phyloP scores from a whole-genome alignment of 1,140 invertebrate genomes.

The Drosophila leontia region DNA sequence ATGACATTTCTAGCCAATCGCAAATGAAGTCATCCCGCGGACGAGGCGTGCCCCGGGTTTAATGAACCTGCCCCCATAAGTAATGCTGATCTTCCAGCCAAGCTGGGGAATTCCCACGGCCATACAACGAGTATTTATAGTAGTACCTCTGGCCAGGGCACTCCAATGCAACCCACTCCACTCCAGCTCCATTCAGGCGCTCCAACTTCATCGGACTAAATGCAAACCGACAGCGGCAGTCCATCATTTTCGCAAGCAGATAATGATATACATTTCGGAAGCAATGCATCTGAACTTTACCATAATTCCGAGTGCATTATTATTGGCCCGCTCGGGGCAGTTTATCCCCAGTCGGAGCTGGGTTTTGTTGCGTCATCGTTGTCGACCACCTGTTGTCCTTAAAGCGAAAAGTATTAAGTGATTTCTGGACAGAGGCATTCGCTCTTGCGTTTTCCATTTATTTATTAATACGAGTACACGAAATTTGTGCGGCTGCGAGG shows the following conservation, averaged over 20 bases:
- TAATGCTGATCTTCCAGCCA: constrained; percentile 8
- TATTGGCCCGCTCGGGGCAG: constrained; percentile 46
- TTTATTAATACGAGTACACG: constrained; percentile 59
- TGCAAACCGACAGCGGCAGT: constrained; percentile 66
- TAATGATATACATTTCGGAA: constrained; percentile 82
- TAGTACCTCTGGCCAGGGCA: constrained; percentile 29
- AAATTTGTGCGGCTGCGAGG: neutral
- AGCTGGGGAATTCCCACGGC: constrained; percentile 67
- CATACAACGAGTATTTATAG: constrained; percentile 23
- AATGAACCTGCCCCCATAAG: constrained; percentile 61
- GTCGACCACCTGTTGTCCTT: constrained; percentile 79
- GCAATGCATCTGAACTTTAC: constrained; percentile 79
- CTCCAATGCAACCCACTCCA: constrained; percentile 8
- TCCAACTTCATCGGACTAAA: constrained; percentile 35
- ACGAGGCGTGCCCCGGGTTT: constrained; percentile 66
- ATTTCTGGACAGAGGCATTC: constrained; percentile 43
- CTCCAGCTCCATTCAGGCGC: constrained; percentile 22
- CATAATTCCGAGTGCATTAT: constrained; percentile 78
- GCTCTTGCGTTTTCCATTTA: constrained; percentile 33
- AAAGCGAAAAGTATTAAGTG: constrained; percentile 75
- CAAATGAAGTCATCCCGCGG: constrained; percentile 69
- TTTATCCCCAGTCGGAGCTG: constrained; percentile 7
- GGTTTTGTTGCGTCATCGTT: constrained; percentile 41
- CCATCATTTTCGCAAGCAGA: constrained; percentile 73
- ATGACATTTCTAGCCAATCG: constrained; percentile 68